These are phyloP conservation scores for Heterohyrax brucei DNA, from an alignment of 2,797 vertebrate species.

Conservation along the genomic window DNA sequence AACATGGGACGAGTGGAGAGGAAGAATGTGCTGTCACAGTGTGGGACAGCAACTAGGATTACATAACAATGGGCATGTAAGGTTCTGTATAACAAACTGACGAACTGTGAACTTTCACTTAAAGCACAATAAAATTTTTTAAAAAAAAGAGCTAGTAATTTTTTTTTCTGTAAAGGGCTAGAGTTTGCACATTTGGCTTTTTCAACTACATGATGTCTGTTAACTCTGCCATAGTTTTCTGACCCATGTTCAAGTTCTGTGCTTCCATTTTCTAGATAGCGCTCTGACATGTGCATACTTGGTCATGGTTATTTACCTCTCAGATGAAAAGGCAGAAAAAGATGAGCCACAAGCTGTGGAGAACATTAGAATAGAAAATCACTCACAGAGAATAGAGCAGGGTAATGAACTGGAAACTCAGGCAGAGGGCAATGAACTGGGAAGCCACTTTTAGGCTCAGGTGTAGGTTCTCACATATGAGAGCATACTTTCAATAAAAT, in stretches of 20 bases:
- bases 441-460: background rate
- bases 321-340: background rate
- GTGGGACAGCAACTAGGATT: no score
- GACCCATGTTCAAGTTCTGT: background rate
- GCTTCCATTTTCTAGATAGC: background rate
- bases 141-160: background rate
- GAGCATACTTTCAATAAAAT: background rate
- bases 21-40: no score
- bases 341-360: background rate
- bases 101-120: no score
- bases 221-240: background rate
- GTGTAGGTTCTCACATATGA: background rate
- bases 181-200: background rate
- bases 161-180: background rate
- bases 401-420: background rate
- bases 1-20: no score
- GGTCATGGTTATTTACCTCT: background rate
- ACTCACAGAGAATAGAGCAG: background rate
- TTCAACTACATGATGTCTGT: background rate
- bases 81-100: no score
- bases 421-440: background rate
- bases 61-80: no score
- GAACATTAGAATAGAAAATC: background rate
- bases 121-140: no score
- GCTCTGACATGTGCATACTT: background rate